A percentile compares a stretch with the other conserved stretches of the same genome.
These are phyloP conservation scores for Hirtodrosophila duncani DNA, from an alignment of 2,888 invertebrate genomes.

Conservation along the genomic window DNA sequence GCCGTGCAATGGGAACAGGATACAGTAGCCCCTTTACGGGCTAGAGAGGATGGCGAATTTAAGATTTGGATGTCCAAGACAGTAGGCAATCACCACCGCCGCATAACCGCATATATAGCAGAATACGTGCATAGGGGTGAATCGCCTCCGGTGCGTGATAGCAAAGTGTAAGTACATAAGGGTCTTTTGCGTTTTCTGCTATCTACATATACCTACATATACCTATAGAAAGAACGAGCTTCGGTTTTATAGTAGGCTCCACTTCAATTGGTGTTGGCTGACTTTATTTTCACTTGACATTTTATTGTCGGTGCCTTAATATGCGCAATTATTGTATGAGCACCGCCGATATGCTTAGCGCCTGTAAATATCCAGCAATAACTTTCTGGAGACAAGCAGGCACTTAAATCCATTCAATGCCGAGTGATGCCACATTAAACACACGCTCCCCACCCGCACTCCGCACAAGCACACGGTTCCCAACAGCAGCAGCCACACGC, in stretches of 20 bases:
- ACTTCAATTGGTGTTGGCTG: conserved; percentile 22
- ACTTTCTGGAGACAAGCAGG: conserved; percentile 39
- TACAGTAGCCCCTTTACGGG: no score
- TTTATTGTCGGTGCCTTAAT: conserved; percentile 26
- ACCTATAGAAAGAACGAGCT: neutral
- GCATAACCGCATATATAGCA: no score
- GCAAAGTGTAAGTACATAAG: no score
- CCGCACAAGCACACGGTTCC: no score
- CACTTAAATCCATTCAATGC: conserved; percentile 43
- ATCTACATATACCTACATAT: neutral
- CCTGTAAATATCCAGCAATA: conserved; percentile 47
- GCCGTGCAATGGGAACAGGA: no score
- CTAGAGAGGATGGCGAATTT: no score
- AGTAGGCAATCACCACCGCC: no score
- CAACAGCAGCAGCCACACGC: conserved; percentile 10
- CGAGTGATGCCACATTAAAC: conserved; percentile 7
- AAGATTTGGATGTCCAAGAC: no score
- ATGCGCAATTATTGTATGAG: conserved; percentile 45
- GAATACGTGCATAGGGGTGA: no score
- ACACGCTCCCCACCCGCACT: no score
- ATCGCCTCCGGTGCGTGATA: no score
- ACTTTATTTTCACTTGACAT: conserved; percentile 31
- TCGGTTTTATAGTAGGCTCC: neutral
- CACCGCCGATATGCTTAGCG: conserved; percentile 39
- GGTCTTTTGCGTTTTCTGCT: no score